Evolutionary conservation across 2,113 vertebrate species (phyloP), one percentile per base, ranked within the genome.

Genomic region (Tragelaphus buxtoni): DNA sequence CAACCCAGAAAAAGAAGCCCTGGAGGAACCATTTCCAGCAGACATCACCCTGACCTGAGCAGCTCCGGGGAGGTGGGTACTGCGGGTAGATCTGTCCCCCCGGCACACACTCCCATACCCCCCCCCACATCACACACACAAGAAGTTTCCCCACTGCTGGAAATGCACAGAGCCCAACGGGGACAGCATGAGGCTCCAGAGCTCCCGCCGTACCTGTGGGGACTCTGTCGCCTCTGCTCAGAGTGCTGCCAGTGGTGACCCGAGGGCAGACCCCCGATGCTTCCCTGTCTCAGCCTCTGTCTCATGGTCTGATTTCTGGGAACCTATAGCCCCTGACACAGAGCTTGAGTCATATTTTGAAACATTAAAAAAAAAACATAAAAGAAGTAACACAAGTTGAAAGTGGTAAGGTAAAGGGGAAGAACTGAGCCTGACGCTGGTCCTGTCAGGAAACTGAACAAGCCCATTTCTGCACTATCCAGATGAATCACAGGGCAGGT

Each of bases 121-220:
- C 9, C n/a, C 47, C 45, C 28, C 1, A 5, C 17, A 32, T 32
- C 76, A 51, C 76, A 79, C 76, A 49, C 76, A 32, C 28, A 6
- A 9, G 42, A 14, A 47, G 74, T 30, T 77, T 77, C 74, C 51
- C 24, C 2, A 35, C 86, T 47, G 45, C 42, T 10, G 1, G 45
- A 32, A 65, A 14, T 5, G 7, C 65, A 35, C 65, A 69, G n/a
- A 22, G 18, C n/a, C 81, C 39, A 32, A 32, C 3, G 1, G 58
- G 49, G 18, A n/a, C 22, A 4, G 26, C 13, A 0, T 17, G 53
- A 24, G 13, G 58, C 56, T 47, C 20, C 81, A 56, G 69, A 28
- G 49, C 39, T 39, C 49, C n/a, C 0, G 0, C 10, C 3, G 6
- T 63, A 30, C 7, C 22, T 35, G 61, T 3, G 1, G 47, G 16